phyloP scores from a whole-genome alignment of 2,888 invertebrate species.

The Julus scanicus region DNA sequence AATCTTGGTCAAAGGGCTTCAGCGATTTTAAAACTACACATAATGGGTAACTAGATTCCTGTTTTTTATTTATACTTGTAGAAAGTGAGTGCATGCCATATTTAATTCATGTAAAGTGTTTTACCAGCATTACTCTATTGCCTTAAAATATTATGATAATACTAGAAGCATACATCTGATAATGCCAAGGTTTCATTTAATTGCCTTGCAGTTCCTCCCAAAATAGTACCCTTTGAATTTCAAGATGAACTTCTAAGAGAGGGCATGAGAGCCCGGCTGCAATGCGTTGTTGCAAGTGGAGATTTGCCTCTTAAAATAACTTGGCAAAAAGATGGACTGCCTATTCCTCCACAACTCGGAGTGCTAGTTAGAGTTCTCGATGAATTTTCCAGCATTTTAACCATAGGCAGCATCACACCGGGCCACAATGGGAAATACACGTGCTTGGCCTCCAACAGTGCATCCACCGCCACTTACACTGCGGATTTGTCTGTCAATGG shows the following conservation, averaged over 20 bases:
- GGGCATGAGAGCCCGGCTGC: slow-evolving; percentile 67
- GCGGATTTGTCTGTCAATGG: slow-evolving; percentile 84
- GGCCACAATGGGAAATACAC: slow-evolving; percentile 82
- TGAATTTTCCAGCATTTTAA: slow-evolving; percentile 81
- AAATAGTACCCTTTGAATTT: slow-evolving; percentile 59
- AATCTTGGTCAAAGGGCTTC: not conserved
- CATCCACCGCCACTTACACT: slow-evolving; percentile 81
- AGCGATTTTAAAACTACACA: slow-evolving; percentile 43
- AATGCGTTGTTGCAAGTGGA: slow-evolving; percentile 83
- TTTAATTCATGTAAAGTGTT: not conserved
- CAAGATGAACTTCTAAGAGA: slow-evolving; percentile 57
- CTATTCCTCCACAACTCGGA: slow-evolving; percentile 64
- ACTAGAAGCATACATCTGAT: not conserved
- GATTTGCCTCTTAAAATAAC: slow-evolving; percentile 82
- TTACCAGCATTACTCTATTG: not conserved
- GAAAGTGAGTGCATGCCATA: not conserved
- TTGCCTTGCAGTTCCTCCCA: slow-evolving; percentile 59
- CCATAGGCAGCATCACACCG: slow-evolving; percentile 80
- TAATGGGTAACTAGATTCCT: slow-evolving; percentile 51
- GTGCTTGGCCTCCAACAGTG: slow-evolving; percentile 81
- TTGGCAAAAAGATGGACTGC: slow-evolving; percentile 84
- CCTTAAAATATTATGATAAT: not conserved
- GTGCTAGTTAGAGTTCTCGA: slow-evolving; percentile 66
- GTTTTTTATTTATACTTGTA: not conserved
- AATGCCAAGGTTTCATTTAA: slow-evolving; percentile 20